phyloP scores from a whole-genome alignment of 2,113 vertebrate species.

The Amphilophus citrinellus region DNA sequence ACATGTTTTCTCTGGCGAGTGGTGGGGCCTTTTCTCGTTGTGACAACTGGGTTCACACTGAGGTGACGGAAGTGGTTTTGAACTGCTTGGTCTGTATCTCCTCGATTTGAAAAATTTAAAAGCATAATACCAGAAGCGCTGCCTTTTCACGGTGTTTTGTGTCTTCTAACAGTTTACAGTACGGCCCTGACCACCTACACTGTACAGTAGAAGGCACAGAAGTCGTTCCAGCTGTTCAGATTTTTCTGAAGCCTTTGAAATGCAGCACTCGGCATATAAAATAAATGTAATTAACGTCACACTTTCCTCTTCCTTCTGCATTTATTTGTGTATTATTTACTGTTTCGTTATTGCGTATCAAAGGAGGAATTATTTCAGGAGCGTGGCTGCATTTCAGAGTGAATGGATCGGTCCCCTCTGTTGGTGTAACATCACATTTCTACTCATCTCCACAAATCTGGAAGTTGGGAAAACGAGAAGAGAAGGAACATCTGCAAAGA shows the following conservation, averaged over 20 bases:
- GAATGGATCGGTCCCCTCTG: constrained; percentile 24
- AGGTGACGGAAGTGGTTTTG: constrained; percentile 31
- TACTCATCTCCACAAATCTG: constrained; percentile 56
- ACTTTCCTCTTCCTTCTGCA: constrained; percentile 26
- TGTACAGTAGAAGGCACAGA: constrained; percentile 54
- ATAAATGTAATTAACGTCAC: constrained; percentile 58
- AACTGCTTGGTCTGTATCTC: constrained; percentile 14
- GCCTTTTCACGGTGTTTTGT: not conserved
- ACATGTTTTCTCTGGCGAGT: constrained; percentile 19
- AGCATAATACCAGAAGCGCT: not conserved
- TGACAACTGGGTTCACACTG: not conserved
- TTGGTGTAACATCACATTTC: constrained; percentile 53
- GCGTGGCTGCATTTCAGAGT: constrained; percentile 7
- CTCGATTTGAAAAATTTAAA: constrained; percentile 28
- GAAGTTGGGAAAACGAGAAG: constrained; percentile 39
- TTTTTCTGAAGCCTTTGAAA: constrained; percentile 56
- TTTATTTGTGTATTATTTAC: constrained; percentile 21
- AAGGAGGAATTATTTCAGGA: constrained; percentile 2
- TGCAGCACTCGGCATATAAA: constrained; percentile 55
- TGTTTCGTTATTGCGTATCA: constrained; percentile 9
- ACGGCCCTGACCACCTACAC: constrained; percentile 57
- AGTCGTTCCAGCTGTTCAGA: constrained; percentile 61
- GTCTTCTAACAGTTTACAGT: constrained; percentile 30
- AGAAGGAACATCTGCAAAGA: constrained; percentile 75
- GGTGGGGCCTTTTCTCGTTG: constrained; percentile 16